Base-by-base conservation (phyloP, 2,888 invertebrate species). In the Lithophane leautieri region DNA sequence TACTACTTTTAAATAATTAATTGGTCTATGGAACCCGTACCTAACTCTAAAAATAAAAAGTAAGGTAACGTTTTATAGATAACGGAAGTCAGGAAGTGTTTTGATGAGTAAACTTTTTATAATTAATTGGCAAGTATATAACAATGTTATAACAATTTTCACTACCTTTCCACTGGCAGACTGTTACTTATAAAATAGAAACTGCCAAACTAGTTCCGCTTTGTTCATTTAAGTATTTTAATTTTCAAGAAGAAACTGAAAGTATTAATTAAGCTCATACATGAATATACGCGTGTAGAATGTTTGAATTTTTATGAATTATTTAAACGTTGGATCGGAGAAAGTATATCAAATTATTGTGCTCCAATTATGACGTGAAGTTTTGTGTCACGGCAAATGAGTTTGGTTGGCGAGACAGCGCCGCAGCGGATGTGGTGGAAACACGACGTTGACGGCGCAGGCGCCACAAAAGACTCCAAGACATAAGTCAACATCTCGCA, bases 261-360 rank as follows among this genome's bases (percentile, higher is more conserved):
- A 94, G 94, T 93, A 89, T 88, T 92, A 93, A 94, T 93, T 93
- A 93, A 90, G 86, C 78, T 79, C 86, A 84, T 84, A 79, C 89
- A 89, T 88, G 85, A 84, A 84, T 86, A 87, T 89, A 85, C 73
- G 82, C 81, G 73, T 76, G 78, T 86, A 86, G 82, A 91, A 89
- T 90, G 90, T 91, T 91, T 91, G 87, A 88, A 91, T 90, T 93
- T 91, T 92, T 92, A 92, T 92, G 93, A 92, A 93, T 93, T 92
- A 91, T 91, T 93, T 91, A 90, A 91, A 91, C 85, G 89, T 91
- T 87, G 83, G 85, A 91, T 90, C 82, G 90, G 94, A 92, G 95
- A 95, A 95, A 95, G 95, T 95, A 91, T 91, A 91, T 92, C 91
- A 93, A 94, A 94, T 94, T 93, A 95, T 94, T 95, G 90, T 95